Base-by-base conservation (phyloP, 2,113 vertebrate genomes). In the Mesocricetus auratus region DNA sequence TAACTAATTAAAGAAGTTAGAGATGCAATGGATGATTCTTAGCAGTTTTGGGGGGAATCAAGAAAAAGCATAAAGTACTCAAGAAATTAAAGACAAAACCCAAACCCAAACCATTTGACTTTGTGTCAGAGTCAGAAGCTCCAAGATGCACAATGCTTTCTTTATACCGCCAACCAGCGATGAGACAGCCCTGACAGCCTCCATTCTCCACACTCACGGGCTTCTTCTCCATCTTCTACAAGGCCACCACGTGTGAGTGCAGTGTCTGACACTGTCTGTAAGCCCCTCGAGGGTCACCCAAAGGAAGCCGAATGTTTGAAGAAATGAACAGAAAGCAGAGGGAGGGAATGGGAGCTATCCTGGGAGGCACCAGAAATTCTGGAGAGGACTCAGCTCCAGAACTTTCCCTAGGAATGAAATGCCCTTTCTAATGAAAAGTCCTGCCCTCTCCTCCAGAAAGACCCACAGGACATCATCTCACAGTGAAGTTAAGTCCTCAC, bases 81-180 rank as follows among this genome's bases (percentile, higher is more conserved):
- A 42, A 78, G n/a, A 91, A 82, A 93, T 81, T 31, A 95, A 7
- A 66, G 45, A 86, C 60, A 45, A 64, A 50, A 9, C 4, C 12
- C 56, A n/a, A 81, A 81, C 88, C 36, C 47, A 31, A 86, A 50
- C 86, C 50, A 73, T 4, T 15, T 68, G 74, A 68, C 79, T 69
- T 82, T 15, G 58, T 71, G 81, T 93, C 71, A 86, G 89, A 93
- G 92, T 56, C 77, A 96, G 79, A 68, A 83, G 47, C 56, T 29
- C n/a, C 1, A 29, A 66, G 31, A 82, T 39, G 33, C 47, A 90
- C 26, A 82, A 31, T 4, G 7, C 45, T 85, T 62, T 42, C 56
- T 79, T 86, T 42, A 42, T 26, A 15, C 36, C 17, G 15, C 47
- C 16, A 26, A n/a, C 79, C 45, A 93, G 68, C 31, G 92, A 56